phyloP scores from a whole-genome alignment of 2,113 vertebrate genomes.

The Tupaia chinensis region DNA sequence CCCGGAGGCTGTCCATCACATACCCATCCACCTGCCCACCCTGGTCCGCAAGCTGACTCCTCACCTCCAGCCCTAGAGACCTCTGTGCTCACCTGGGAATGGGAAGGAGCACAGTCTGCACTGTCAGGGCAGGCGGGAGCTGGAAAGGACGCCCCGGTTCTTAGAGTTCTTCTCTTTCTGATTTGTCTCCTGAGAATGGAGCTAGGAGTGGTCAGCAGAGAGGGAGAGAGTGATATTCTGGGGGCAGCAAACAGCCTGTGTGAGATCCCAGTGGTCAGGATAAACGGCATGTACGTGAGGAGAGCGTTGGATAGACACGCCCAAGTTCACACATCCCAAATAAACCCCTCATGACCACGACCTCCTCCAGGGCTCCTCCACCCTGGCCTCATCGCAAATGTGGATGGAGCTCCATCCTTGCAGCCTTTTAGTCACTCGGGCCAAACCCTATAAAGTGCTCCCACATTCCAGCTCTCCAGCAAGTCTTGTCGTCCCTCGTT shows the following conservation, averaged over 20 bases:
- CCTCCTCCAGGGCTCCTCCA: background rate
- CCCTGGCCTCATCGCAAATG: background rate
- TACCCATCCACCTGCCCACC: background rate
- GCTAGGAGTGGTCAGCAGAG: background rate
- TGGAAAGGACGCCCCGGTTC: background rate
- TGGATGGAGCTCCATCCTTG: background rate
- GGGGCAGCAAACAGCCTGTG: background rate
- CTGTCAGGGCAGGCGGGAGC: background rate
- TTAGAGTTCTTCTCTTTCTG: background rate
- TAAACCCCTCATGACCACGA: background rate
- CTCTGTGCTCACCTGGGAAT: no score
- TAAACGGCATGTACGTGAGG: fast-evolving
- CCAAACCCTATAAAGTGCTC: background rate
- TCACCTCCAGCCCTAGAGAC: background rate
- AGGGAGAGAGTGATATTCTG: background rate
- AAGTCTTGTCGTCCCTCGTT: background rate
- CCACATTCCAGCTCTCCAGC: background rate
- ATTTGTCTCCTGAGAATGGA: background rate
- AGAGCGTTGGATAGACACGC: fast-evolving
- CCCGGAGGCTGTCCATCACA: background rate
- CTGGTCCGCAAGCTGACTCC: background rate
- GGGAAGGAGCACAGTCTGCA: fast-evolving
- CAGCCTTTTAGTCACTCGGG: background rate
- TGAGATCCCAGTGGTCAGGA: background rate
- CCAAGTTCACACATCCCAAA: background rate